Evolutionary conservation across 2,113 vertebrate species (phyloP).

Genomic region (Mustela lutreola): DNA sequence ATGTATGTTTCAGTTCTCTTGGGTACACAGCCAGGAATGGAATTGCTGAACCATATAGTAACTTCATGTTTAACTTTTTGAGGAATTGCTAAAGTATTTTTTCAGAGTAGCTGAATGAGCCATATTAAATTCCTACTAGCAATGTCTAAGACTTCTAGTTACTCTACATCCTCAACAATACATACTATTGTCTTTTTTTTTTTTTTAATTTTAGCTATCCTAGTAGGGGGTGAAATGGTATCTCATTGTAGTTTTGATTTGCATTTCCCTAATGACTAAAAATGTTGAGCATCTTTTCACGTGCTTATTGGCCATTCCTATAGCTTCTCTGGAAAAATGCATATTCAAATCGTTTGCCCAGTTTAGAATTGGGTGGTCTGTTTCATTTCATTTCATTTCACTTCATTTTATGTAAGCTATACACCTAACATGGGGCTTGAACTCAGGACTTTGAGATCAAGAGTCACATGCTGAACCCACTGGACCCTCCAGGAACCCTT

Average conservation of each 20-base stretch:
- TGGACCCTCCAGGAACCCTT: not conserved
- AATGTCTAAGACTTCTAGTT: not conserved
- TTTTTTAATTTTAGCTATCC: not conserved
- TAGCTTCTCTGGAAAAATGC: not conserved
- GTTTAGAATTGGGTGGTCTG: not conserved
- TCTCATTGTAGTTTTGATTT: not conserved
- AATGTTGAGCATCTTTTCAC: not conserved
- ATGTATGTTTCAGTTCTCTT: not conserved
- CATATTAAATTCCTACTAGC: conserved; percentile 6
- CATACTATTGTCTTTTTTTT: not conserved
- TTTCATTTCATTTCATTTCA: not conserved
- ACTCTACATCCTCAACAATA: not conserved
- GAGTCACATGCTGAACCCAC: not conserved
- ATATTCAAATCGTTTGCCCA: not conserved
- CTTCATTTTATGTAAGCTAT: not conserved
- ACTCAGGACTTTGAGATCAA: not conserved
- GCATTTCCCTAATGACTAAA: not conserved
- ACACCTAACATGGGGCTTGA: not conserved
- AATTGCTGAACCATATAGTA: not conserved
- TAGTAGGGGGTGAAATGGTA: not conserved
- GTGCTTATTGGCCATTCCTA: not conserved
- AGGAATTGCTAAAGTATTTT: not conserved
- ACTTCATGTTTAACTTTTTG: not conserved
- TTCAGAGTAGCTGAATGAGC: not conserved
- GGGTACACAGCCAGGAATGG: not conserved